Evolutionary conservation across 2,888 invertebrate species (phyloP).

Genomic region (Nomada hirtipes): DNA sequence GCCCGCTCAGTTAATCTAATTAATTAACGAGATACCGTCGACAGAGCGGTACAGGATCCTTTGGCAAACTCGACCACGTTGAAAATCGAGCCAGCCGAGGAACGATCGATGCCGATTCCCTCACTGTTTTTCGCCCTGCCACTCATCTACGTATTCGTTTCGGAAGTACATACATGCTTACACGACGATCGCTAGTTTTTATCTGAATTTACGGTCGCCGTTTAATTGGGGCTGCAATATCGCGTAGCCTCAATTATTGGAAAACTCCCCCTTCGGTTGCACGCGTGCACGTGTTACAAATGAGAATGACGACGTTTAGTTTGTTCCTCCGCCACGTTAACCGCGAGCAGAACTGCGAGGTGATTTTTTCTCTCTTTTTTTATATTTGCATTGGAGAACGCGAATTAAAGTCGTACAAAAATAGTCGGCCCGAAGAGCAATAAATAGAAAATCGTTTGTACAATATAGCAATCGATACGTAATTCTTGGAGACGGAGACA

Average conservation of each 20-base stretch:
- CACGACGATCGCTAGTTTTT: constrained; percentile 6
- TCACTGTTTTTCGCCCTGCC: neutral
- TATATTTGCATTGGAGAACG: no score
- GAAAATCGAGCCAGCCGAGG: constrained; percentile 11
- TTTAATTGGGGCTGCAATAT: constrained; percentile 23
- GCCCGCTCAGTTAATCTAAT: neutral
- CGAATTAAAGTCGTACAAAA: no score
- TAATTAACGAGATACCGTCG: constrained; percentile 21
- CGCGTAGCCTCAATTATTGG: constrained; percentile 43
- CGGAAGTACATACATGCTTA: neutral
- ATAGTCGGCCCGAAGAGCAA: no score
- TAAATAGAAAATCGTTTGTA: neutral
- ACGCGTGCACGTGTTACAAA: neutral
- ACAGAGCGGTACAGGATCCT: neutral
- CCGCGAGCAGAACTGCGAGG: neutral
- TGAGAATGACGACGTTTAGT: neutral
- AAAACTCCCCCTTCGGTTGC: constrained; percentile 15
- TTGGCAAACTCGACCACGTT: constrained; percentile 1
- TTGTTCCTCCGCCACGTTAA: neutral
- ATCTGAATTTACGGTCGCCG: constrained; percentile 6
- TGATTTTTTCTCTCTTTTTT: no score
- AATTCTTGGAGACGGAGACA: neutral
- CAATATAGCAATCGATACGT: neutral
- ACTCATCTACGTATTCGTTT: constrained; percentile 5
- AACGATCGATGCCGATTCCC: constrained; percentile 11